These are phyloP conservation scores for Sorex fumeus DNA, from an alignment of 2,113 vertebrate species.

Conservation along the genomic window DNA sequence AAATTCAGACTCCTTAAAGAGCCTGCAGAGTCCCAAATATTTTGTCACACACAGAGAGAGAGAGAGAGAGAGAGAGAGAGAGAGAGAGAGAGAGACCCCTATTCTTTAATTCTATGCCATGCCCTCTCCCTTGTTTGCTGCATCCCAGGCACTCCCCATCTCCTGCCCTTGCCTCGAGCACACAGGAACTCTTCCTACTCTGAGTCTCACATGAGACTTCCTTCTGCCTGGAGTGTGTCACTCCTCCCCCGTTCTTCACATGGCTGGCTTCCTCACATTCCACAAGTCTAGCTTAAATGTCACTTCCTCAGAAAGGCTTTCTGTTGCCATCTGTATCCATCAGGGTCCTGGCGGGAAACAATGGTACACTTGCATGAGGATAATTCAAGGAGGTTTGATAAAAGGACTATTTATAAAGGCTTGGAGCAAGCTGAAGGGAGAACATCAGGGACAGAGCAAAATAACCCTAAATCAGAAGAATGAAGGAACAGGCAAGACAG, in stretches of 20 bases:
- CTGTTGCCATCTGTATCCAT: constrained; percentile 80
- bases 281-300: constrained; percentile 82
- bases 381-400: constrained; percentile 60
- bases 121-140: not conserved
- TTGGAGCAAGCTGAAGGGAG: not conserved
- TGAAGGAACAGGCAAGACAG: not conserved
- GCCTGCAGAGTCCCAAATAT: not conserved
- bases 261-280: constrained; percentile 72
- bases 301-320: constrained; percentile 79
- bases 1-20: not conserved
- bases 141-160: no score
- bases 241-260: constrained; percentile 67
- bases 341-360: constrained; percentile 72
- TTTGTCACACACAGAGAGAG: not conserved
- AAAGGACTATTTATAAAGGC: constrained; percentile 16
- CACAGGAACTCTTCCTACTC: constrained; percentile 40
- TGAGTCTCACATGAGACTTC: not conserved
- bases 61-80: no score
- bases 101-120: not conserved
- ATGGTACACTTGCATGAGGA: constrained; percentile 38
- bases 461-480: not conserved
- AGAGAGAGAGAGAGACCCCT: no score
- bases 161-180: not conserved
- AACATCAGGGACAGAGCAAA: not conserved
- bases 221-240: constrained; percentile 52